Conservation (phyloP, 2,797 vertebrate species). For the Sebastes dallii region DNA sequence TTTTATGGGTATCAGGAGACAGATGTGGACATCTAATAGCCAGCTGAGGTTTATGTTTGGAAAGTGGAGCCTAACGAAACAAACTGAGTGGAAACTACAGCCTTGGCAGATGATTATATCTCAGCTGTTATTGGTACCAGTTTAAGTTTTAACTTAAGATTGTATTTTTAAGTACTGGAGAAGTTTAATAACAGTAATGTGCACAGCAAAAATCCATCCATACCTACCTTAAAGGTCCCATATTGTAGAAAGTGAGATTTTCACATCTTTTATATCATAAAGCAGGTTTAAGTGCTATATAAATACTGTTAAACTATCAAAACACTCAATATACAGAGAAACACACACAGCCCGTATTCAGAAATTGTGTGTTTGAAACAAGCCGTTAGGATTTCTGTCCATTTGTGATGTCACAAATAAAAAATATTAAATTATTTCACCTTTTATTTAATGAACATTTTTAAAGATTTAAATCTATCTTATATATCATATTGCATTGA, state of each 20-base stretch:
- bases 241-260: too few species aligned
- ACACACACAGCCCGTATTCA: too few species aligned
- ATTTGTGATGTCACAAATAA: too few species aligned
- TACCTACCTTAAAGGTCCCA: background rate
- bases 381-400: too few species aligned
- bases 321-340: too few species aligned
- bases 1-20: background rate
- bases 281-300: too few species aligned
- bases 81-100: background rate
- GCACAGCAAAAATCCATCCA: background rate
- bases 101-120: background rate
- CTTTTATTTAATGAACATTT: background rate
- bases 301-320: too few species aligned
- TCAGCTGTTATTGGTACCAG: background rate
- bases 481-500: background rate
- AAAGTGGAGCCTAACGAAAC: background rate
- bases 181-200: background rate
- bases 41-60: constrained; percentile 1
- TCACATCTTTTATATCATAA: too few species aligned
- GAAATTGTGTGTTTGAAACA: too few species aligned
- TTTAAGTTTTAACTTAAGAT: background rate
- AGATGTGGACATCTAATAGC: background rate
- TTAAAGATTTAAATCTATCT: background rate
- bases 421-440: background rate
- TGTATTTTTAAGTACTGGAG: too few species aligned